Percentiles rank a stretch among this genome's conserved stretches.
Evolutionary conservation across 2,888 invertebrate genomes (phyloP).

Genomic region (Plutella xylostella): DNA sequence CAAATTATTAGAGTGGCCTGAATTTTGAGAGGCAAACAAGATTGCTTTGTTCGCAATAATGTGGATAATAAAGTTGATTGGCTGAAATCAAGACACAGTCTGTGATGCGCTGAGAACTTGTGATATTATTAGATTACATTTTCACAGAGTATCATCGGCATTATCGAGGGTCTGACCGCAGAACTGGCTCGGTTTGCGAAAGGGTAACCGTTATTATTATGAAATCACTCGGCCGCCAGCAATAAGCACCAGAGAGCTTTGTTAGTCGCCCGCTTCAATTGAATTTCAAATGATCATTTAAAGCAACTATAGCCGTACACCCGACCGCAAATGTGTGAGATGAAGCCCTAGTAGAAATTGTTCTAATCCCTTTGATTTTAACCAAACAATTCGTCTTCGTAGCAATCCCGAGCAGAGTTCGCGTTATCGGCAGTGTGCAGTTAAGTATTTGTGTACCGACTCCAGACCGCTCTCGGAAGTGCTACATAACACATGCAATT

Average conservation of each 20-base stretch:
- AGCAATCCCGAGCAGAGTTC: constrained; percentile 1
- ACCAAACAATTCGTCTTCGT: constrained; percentile 4
- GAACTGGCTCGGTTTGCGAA: constrained; percentile 34
- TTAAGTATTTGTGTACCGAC: constrained; percentile 32
- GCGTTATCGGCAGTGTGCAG: constrained; percentile 39
- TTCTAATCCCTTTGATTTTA: not conserved
- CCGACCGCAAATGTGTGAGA: not conserved
- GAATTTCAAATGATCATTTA: constrained; percentile 3
- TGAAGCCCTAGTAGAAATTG: not conserved
- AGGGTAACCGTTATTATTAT: constrained; percentile 49
- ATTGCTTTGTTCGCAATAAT: constrained; percentile 4
- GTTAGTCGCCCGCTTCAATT: not conserved
- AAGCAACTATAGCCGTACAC: not conserved
- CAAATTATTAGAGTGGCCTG: not conserved
- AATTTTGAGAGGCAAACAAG: not conserved
- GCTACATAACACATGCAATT: constrained; percentile 1
- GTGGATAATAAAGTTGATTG: constrained; percentile 12
- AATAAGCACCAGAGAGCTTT: not conserved
- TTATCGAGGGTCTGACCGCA: constrained; percentile 7
- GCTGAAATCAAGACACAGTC: constrained; percentile 6
- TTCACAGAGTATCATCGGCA: constrained; percentile 13
- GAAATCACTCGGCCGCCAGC: constrained; percentile 37
- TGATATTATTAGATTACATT: constrained; percentile 22
- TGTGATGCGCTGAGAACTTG: constrained; percentile 8
- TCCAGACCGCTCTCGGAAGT: constrained; percentile 20